Evolutionary conservation across 2,888 invertebrate species (phyloP).

Genomic region (Smittia aterrima): DNA sequence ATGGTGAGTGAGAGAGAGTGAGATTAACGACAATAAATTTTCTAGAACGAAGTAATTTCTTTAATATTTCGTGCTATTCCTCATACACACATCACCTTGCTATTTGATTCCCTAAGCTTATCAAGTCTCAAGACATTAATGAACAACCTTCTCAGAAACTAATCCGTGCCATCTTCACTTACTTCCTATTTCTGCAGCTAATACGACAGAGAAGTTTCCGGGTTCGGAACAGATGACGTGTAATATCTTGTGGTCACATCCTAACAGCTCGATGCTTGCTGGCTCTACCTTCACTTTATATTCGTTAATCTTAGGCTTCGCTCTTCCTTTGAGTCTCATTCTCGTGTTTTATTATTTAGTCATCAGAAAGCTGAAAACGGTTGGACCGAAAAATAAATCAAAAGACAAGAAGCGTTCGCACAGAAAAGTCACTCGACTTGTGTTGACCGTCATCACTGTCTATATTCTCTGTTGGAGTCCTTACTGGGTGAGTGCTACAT

Average conservation of each 20-base stretch:
- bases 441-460: conserved; percentile 79
- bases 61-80: too few relatives aligned
- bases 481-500: conserved; percentile 69
- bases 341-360: conserved; percentile 80
- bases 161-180: too few relatives aligned
- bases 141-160: too few relatives aligned
- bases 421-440: conserved; percentile 78
- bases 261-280: conserved; percentile 55
- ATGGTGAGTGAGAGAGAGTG: conserved; percentile 55
- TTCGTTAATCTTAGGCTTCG: conserved; percentile 77
- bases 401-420: conserved; percentile 80
- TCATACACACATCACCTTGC: too few relatives aligned
- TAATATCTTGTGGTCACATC: conserved; percentile 35
- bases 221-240: conserved; percentile 26
- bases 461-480: conserved; percentile 85
- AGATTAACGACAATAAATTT: neutral
- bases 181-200: conserved; percentile 5
- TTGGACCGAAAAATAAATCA: conserved; percentile 74
- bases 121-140: too few relatives aligned
- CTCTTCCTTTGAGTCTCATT: conserved; percentile 73
- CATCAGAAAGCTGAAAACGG: conserved; percentile 74
- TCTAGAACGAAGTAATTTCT: neutral
- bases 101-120: too few relatives aligned
- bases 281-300: conserved; percentile 77
- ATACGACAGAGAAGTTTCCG: conserved; percentile 33